Percentiles rank a stretch among this genome's conserved stretches.
Evolutionary conservation across 2,797 vertebrate species (phyloP).

Genomic region (Petrocephalus schoutedeni): DNA sequence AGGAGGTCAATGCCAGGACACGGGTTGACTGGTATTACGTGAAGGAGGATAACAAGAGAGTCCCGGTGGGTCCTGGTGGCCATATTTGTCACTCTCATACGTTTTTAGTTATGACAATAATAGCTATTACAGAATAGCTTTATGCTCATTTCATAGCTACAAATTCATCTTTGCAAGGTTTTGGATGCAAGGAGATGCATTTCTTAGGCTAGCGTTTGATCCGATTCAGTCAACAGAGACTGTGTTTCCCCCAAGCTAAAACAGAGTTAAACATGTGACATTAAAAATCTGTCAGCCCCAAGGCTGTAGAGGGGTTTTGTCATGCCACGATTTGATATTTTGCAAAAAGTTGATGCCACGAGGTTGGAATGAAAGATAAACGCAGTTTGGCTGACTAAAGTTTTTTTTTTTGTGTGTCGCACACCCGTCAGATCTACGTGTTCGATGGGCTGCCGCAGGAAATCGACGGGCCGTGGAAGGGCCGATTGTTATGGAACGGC

Average conservation of each 20-base stretch:
- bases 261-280: background rate
- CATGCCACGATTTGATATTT: too few relatives aligned
- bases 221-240: background rate
- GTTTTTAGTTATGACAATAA: background rate
- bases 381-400: background rate
- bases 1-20: constrained; percentile 77
- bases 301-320: background rate
- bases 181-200: background rate
- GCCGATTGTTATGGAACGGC: constrained; percentile 78
- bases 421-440: constrained; percentile 18
- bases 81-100: background rate
- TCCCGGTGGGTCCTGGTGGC: constrained; percentile 44
- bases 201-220: background rate
- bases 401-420: background rate
- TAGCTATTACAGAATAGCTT: background rate
- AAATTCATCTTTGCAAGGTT: background rate
- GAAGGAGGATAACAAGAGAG: background rate
- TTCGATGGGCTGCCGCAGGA: constrained; percentile 50
- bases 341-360: background rate
- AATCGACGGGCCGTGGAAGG: constrained; percentile 63
- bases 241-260: background rate
- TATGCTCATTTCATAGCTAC: background rate
- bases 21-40: constrained; percentile 81
- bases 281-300: background rate
- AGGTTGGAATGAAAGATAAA: background rate